Base-by-base conservation (phyloP, 1,140 invertebrate genomes). In the Charaxes varanes region DNA sequence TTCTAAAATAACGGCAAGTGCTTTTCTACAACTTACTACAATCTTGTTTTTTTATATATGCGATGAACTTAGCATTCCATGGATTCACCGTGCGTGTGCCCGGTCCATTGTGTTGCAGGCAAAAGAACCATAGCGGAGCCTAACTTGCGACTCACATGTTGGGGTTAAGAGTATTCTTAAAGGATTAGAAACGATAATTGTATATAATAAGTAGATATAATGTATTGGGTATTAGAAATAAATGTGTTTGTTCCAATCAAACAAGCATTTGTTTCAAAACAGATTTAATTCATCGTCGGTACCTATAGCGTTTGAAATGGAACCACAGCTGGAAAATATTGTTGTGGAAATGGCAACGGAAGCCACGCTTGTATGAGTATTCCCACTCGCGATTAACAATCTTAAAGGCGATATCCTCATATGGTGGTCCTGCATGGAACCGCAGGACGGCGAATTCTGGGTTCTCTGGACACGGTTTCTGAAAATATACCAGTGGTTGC, bases 251-350 rank as follows among this genome's bases (percentile, higher is more conserved):
- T 18, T 16, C n/a, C 3, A 17, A 19, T 33, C 3, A 16, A 24
- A 24, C 17, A 15, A 24, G 12, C 13, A 7, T 1, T 15, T 10
- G 11, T 4, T 27, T 12, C 14, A 4, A 8, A 2, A 12, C 7
- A 12, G n/a, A 1, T 12, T 1, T 27, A 12, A 13, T 27, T 45
- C 43, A 99, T 86, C 97, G 88, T 36, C 98, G 87, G 81, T 99
- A 99, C 50, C 98, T 86, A 74, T 99, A 99, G 54, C 97, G 86
- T 78, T 99, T 99, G 81, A 99, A 99, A 69, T 99, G 97, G 83
- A 99, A 99, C 97, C 97, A 99, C 6, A 99, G 85, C 71, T 99
- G 98, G 72, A 99, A 99, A 55, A 99, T 99, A 70, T 99, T 99
- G 79, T 99, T 99, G 65, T 99, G 96, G 85, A 99, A 99, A 77